Conservation (phyloP, 2,888 invertebrate genomes). For the Syrphus vitripennis region DNA sequence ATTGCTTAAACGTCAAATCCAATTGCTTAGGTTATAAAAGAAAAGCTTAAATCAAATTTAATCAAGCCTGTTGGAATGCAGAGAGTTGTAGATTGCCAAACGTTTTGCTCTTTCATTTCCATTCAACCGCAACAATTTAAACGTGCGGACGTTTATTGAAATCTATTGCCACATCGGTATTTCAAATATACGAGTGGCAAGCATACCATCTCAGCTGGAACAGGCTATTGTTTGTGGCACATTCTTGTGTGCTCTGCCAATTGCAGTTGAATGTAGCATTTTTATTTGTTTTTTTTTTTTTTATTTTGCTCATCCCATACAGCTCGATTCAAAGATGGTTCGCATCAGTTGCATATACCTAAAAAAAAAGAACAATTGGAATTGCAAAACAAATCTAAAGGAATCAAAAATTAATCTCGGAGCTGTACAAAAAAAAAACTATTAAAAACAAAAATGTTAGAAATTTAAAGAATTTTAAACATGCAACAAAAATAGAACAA, state of each 20-base stretch:
- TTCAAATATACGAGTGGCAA: conserved; percentile 13
- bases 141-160: conserved; percentile 63
- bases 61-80: conserved; percentile 30
- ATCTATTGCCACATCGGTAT: conserved; percentile 57
- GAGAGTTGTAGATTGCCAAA: conserved; percentile 6
- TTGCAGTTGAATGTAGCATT: conserved; percentile 47
- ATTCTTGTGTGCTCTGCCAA: conserved; percentile 41
- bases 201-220: conserved; percentile 4
- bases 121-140: conserved; percentile 50
- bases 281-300: not conserved
- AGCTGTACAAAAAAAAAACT: not conserved
- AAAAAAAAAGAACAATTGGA: not conserved
- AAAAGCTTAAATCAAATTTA: conserved; percentile 50
- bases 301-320: not conserved
- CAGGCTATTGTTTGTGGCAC: conserved; percentile 36
- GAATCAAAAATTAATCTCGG: not conserved
- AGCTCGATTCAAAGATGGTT: not conserved
- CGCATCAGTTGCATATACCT: not conserved
- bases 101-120: conserved; percentile 24
- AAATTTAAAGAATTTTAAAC: no score
- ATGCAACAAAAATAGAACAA: no score
- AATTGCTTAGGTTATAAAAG: not conserved
- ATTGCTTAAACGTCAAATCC: not conserved
- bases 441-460: not conserved
- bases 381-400: not conserved